A percentile compares a stretch with the other conserved stretches of the same genome.
phyloP scores from a whole-genome alignment of 92 coral and sea anemone species.

The Epizoanthus stellaris region DNA sequence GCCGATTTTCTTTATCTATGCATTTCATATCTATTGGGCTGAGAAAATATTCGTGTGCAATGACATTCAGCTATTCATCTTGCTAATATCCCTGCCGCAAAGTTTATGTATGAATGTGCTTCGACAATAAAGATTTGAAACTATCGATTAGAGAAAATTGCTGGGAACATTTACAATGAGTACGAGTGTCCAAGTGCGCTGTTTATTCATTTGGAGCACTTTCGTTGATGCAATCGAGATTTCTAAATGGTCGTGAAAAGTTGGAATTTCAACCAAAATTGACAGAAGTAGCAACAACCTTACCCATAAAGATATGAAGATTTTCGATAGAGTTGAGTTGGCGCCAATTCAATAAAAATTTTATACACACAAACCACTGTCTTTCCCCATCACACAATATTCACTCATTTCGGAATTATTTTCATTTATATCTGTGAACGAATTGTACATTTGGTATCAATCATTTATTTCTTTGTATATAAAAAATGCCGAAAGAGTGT shows the following conservation, averaged over 20 bases:
- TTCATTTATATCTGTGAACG: neutral
- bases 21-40: slow-evolving; percentile 12
- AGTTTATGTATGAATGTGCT: slow-evolving; percentile 22
- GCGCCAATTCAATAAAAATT: slow-evolving; percentile 46
- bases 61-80: too few species aligned
- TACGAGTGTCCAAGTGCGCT: neutral
- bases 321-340: slow-evolving; percentile 26
- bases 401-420: neutral
- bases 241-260: neutral
- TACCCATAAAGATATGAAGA: slow-evolving; percentile 42
- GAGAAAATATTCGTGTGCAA: slow-evolving; percentile 8
- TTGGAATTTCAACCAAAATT: neutral
- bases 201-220: too few species aligned
- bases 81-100: slow-evolving; percentile 11
- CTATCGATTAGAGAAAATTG: neutral
- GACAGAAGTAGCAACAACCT: slow-evolving; percentile 13
- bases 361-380: slow-evolving; percentile 20
- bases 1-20: slow-evolving; percentile 38
- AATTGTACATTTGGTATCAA: too few species aligned
- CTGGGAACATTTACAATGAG: neutral
- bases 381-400: neutral
- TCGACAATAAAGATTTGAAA: slow-evolving; percentile 19
- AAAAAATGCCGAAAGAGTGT: too few species aligned
- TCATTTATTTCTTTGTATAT: too few species aligned
- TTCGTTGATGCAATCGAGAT: neutral